Percentiles rank a stretch among this genome's conserved stretches.
Evolutionary conservation across 2,113 vertebrate genomes (phyloP).

Genomic region (Stictonetta naevosa): DNA sequence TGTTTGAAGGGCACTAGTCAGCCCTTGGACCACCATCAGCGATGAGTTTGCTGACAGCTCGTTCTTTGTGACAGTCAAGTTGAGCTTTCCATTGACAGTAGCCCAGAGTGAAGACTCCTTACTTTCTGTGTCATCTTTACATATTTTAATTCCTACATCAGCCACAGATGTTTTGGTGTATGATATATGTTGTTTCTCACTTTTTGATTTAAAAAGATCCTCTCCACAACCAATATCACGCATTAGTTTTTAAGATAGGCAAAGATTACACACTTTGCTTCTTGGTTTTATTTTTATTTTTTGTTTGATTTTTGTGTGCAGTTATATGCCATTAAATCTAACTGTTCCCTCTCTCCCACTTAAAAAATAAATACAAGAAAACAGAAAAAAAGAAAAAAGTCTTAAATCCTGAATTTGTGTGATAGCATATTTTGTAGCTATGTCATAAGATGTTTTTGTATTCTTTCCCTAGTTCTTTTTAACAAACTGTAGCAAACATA

Average conservation of each 20-base stretch:
- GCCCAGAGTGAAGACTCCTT: not conserved
- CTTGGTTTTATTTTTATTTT: not conserved
- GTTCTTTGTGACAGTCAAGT: not conserved
- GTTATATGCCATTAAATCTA: not conserved
- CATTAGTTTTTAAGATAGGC: not conserved
- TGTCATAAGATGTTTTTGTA: not conserved
- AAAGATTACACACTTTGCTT: not conserved
- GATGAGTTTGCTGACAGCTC: conserved; percentile 2
- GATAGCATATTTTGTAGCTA: not conserved
- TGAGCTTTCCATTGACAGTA: conserved; percentile 12
- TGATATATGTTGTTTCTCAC: not conserved
- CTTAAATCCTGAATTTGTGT: not conserved
- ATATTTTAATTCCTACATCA: not conserved
- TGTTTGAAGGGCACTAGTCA: not conserved
- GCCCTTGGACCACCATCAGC: not conserved
- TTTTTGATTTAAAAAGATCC: not conserved
- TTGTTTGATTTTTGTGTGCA: not conserved
- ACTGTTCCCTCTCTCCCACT: not conserved
- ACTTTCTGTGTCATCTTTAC: not conserved
- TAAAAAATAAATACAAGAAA: not conserved
- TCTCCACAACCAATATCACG: not conserved
- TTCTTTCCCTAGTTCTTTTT: not conserved
- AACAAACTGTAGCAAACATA: not conserved
- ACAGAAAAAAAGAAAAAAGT: not conserved
- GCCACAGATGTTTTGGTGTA: not conserved